Evolutionary conservation across 2,888 invertebrate genomes (phyloP), one percentile per base, ranked within the genome.

Genomic region (Zygogramma bicolorata): DNA sequence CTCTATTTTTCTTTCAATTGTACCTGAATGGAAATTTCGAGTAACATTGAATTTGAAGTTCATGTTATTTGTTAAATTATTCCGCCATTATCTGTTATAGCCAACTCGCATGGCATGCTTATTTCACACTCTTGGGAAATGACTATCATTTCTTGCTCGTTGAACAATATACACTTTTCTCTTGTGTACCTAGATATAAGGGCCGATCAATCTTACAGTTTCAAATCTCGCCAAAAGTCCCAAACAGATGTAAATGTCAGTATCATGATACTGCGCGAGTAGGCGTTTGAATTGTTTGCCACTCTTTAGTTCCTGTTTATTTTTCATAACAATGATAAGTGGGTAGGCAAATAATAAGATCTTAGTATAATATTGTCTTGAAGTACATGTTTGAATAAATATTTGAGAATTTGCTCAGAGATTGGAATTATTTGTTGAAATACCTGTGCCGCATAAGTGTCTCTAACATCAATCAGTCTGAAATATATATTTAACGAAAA

Each of bases 321-420:
- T 46, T 42, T 46, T 46, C 1, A 46, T 46, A 46, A 22, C 3
- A 18, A 3, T 20, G 46, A 46, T 46, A 46, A 46, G 18, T 46
- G 46, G 7, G 20, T 7, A 46, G 20, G 46, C 20, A 46, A 46
- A 46, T 46, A 46, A 46, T 46, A 10, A 46, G 20, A 46, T 46
- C 46, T 46, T 46, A 1, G 46, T 46, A 46, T 3, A 46, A 46
- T 46, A 46, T 46, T 46, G 46, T 46, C 42, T 46, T 46, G 46
- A 46, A 46, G 46, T 46, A 46, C 20, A 46, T 46, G 46, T 46
- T 46, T 46, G 46, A 46, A 46, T 46, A 46, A 46, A 46, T 46
- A 46, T 46, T 46, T 46, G 46, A 46, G 20, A 18, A 46, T 46
- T 46, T 46, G 20, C 20, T 46, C 46, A 46, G 22, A 46, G 46